A percentile compares a stretch with the other conserved stretches of the same genome.
These are phyloP conservation scores for Hypselothyrea guttata DNA, from an alignment of 2,888 invertebrate species.

Conservation along the genomic window DNA sequence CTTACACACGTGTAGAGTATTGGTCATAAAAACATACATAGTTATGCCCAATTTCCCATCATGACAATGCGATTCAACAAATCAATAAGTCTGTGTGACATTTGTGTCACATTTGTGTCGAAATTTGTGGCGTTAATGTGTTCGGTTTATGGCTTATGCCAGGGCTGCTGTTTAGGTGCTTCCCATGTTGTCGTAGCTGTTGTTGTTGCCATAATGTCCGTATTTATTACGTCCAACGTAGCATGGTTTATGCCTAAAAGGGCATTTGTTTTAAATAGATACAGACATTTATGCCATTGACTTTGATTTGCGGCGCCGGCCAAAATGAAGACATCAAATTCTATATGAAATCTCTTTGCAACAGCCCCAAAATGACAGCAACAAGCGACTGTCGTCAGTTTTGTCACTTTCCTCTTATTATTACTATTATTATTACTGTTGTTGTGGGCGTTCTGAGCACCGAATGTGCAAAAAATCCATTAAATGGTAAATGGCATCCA, in stretches of 20 bases:
- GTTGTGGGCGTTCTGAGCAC: slow-evolving; percentile 3
- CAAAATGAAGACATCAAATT: slow-evolving; percentile 65
- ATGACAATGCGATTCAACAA: slow-evolving; percentile 28
- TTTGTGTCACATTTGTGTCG: slow-evolving; percentile 74
- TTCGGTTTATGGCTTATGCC: slow-evolving; percentile 51
- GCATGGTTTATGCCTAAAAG: slow-evolving; percentile 38
- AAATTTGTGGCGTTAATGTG: slow-evolving; percentile 69
- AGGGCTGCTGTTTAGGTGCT: slow-evolving; percentile 32
- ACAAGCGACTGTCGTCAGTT: slow-evolving; percentile 38
- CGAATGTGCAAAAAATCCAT: slow-evolving; percentile 15
- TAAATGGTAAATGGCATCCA: slow-evolving; percentile 1
- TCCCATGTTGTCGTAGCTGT: slow-evolving; percentile 17
- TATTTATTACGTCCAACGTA: slow-evolving; percentile 62
- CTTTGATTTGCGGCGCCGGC: slow-evolving; percentile 52
- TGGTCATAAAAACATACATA: slow-evolving; percentile 6
- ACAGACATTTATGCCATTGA: slow-evolving; percentile 46
- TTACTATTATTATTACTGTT: slow-evolving; percentile 1
- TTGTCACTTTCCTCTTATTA: neutral
- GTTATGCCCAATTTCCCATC: slow-evolving; percentile 25
- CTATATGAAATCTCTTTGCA: slow-evolving; percentile 32
- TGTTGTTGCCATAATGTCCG: slow-evolving; percentile 46
- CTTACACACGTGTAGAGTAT: no score
- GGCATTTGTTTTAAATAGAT: slow-evolving; percentile 50
- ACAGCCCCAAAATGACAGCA: slow-evolving; percentile 12
- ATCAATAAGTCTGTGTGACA: slow-evolving; percentile 71